These are phyloP conservation scores for Drosophila grimshawi DNA, from an alignment of 1,140 invertebrate species.

Conservation along the genomic window DNA sequence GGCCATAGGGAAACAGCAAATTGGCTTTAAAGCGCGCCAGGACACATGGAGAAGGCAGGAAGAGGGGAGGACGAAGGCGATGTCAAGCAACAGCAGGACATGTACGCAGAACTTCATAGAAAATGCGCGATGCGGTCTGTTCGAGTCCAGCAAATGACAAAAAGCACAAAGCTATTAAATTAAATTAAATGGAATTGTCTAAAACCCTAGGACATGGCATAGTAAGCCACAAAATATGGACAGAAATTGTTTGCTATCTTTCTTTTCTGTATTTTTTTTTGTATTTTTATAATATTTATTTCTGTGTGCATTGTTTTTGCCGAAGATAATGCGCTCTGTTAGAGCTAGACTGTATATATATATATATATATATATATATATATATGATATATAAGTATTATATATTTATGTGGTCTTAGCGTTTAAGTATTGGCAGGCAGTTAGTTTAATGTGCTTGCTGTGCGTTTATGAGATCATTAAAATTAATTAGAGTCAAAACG, in stretches of 20 bases:
- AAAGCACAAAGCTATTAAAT: conserved; percentile 83
- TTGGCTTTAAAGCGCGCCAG: conserved; percentile 46
- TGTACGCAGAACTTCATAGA: conserved; percentile 50
- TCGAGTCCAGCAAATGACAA: conserved; percentile 71
- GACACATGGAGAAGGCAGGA: conserved; percentile 9
- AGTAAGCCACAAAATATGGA: conserved; percentile 41
- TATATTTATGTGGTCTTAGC: conserved; percentile 19
- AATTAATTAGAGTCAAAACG: conserved; percentile 84
- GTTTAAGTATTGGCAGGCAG: conserved; percentile 53
- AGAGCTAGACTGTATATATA: conserved; percentile 1
- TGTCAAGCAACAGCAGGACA: conserved; percentile 25
- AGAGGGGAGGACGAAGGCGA: conserved; percentile 2
- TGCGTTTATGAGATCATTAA: conserved; percentile 78
- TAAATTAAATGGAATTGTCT: conserved; percentile 83
- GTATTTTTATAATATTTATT: conserved; percentile 14
- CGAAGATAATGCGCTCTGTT: conserved; percentile 4
- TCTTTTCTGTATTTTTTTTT: not conserved
- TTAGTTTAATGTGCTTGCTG: conserved; percentile 52
- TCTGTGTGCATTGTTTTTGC: not conserved
- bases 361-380: not conserved
- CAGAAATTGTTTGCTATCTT: conserved; percentile 18
- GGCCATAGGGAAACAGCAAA: conserved; percentile 41
- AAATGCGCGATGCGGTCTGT: conserved; percentile 59
- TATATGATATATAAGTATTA: conserved; percentile 5
- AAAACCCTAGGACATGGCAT: conserved; percentile 66